These are phyloP conservation scores for Nomada hirtipes DNA, from an alignment of 2,888 invertebrate species.

Conservation along the genomic window DNA sequence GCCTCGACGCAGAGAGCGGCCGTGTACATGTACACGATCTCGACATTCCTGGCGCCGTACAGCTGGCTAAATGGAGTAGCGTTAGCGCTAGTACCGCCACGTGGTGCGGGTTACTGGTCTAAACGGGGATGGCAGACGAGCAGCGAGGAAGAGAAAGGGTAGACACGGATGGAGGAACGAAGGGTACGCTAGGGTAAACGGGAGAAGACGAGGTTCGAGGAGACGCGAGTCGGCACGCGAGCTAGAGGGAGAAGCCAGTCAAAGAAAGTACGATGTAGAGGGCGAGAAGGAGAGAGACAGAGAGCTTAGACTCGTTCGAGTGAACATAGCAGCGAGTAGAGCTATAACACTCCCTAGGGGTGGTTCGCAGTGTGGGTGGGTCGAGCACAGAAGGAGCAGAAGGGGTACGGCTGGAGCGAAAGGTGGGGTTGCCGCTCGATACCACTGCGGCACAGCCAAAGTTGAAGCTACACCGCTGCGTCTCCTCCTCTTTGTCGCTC, in stretches of 20 bases:
- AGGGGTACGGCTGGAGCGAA: constrained; percentile 66
- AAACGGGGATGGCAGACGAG: background rate
- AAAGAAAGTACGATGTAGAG: constrained; percentile 20
- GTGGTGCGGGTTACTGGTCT: constrained; percentile 67
- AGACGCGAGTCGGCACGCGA: constrained; percentile 16
- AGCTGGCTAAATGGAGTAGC: constrained; percentile 69
- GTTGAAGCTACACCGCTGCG: constrained; percentile 77
- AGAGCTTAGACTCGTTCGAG: constrained; percentile 63
- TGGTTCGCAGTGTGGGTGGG: constrained; percentile 61
- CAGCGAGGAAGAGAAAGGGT: background rate
- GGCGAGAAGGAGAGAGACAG: constrained; percentile 7
- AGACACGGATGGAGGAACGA: constrained; percentile 2
- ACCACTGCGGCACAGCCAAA: constrained; percentile 84
- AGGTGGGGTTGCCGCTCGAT: constrained; percentile 82
- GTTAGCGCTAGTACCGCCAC: constrained; percentile 69
- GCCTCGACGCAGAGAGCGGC: constrained; percentile 39
- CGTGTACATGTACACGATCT: constrained; percentile 52
- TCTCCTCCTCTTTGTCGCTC: constrained; percentile 37
- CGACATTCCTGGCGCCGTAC: constrained; percentile 60
- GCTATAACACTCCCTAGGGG: constrained; percentile 70
- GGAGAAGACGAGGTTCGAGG: constrained; percentile 30
- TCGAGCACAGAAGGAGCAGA: constrained; percentile 56
- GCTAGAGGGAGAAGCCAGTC: constrained; percentile 42
- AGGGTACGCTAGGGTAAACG: constrained; percentile 33
- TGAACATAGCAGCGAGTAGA: constrained; percentile 67